These are phyloP conservation scores for Melinopterus prodromus DNA, from an alignment of 2,888 invertebrate species.

Conservation along the genomic window DNA sequence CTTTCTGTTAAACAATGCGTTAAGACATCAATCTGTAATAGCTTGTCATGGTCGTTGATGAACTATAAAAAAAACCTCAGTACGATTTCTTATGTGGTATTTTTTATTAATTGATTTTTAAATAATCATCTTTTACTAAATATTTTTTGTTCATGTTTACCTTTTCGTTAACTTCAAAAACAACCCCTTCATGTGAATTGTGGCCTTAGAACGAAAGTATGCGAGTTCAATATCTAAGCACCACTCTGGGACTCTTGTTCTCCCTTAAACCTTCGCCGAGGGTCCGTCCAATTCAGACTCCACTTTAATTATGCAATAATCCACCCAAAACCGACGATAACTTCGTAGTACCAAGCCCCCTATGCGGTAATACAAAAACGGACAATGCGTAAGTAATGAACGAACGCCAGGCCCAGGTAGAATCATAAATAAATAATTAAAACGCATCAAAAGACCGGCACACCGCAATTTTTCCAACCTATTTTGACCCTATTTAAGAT, in stretches of 20 bases:
- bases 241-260: background rate
- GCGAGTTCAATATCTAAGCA: background rate
- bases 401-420: background rate
- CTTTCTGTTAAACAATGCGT: too few species aligned
- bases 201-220: too few species aligned
- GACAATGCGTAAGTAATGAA: background rate
- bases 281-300: background rate
- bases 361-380: background rate
- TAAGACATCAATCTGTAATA: too few species aligned
- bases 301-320: background rate
- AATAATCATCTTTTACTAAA: too few species aligned
- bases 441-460: background rate
- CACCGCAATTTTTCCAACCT: background rate
- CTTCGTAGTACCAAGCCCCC: background rate
- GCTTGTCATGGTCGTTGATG: too few species aligned
- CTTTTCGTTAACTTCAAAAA: too few species aligned
- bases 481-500: background rate
- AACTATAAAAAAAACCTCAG: too few species aligned
- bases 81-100: too few species aligned
- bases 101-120: too few species aligned
- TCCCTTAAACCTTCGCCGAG: background rate
- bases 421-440: background rate
- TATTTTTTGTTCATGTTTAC: too few species aligned
- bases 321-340: background rate
- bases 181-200: too few species aligned